Evolutionary conservation across 2,797 vertebrate species (phyloP).

Genomic region (Macrochelys suwanniensis): DNA sequence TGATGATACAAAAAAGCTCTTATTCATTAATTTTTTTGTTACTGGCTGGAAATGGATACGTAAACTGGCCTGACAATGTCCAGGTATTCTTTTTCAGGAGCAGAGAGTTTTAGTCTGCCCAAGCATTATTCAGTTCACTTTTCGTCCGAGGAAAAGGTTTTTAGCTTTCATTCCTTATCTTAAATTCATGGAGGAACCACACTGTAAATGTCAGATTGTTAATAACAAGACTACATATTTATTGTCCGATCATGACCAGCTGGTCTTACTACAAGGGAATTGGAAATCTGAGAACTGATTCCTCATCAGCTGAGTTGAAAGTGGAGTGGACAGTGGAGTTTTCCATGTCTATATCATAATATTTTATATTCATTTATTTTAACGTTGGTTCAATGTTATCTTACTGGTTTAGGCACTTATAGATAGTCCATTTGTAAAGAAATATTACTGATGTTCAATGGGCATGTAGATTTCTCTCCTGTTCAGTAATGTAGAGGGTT

Average conservation of each 20-base stretch:
- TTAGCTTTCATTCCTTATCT: slow-evolving; percentile 63
- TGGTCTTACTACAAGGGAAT: slow-evolving; percentile 18
- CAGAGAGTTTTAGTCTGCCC: slow-evolving; percentile 44
- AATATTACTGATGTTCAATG: neutral
- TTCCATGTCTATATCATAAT: slow-evolving; percentile 49
- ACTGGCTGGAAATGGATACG: slow-evolving; percentile 8
- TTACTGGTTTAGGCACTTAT: neutral
- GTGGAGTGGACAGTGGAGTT: slow-evolving; percentile 17
- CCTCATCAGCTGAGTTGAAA: slow-evolving; percentile 30
- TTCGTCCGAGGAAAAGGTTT: slow-evolving; percentile 44
- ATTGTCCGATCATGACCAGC: slow-evolving; percentile 27
- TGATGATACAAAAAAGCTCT: slow-evolving; percentile 22
- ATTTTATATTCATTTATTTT: slow-evolving; percentile 64
- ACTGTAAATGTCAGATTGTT: slow-evolving; percentile 55
- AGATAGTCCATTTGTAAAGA: neutral
- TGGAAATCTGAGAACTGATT: neutral
- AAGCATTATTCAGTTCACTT: slow-evolving; percentile 56
- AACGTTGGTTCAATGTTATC: neutral
- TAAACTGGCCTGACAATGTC: slow-evolving; percentile 43
- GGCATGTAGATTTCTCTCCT: neutral
- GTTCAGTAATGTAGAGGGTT: neutral
- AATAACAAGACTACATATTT: slow-evolving; percentile 57
- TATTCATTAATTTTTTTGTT: slow-evolving; percentile 4
- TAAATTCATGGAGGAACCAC: slow-evolving; percentile 60
- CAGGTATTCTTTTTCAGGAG: neutral